Base-by-base conservation (phyloP, 1,140 invertebrate species). In the Chionoecetes opilio region DNA sequence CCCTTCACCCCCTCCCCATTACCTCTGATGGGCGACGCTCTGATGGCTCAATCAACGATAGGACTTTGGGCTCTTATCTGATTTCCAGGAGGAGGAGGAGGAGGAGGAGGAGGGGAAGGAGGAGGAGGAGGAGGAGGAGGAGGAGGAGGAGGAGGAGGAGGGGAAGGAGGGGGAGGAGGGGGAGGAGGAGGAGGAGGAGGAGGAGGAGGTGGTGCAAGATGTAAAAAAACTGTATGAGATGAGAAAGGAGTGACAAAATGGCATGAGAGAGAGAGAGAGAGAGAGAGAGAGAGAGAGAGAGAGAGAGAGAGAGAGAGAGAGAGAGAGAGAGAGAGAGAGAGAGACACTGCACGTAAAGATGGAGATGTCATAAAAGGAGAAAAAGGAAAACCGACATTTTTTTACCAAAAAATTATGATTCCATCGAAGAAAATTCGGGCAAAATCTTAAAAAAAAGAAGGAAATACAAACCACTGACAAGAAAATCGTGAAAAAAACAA, bases 321-420 rank as follows among this genome's bases (percentile, higher is more conserved):
- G 37, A 85, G 82, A 86, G 92, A 86, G 38, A 86, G 92, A 93
- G 92, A 93, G 92, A 93, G 92, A 93, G 92, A 93, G 92, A 93
- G 92, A 93, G 92, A 93, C 31, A 46, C 37, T 29, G 35, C 26
- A 34, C 26, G 37, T 31, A 37, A 85, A 82, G 84, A 75, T 84
- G 91, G 84, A 32, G 38, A n/a, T 35, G 63, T 35, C 2, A 84
- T 29, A 84, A n/a, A 84, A 35, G 84, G 91, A 92, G 91, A 92
- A 75, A 92, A 32, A 84, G 91, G 84, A 75, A 92, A n/a, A n/a
- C n/a, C n/a, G n/a, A n/a, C n/a, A n/a, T n/a, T n/a, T n/a, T n/a
- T n/a, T n/a, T n/a, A n/a, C n/a, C n/a, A n/a, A n/a, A n/a, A n/a
- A n/a, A n/a, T n/a, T n/a, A n/a, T n/a, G n/a, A n/a, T n/a, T n/a